Conservation (phyloP, 2,113 vertebrate genomes). For the Macrotus californicus region DNA sequence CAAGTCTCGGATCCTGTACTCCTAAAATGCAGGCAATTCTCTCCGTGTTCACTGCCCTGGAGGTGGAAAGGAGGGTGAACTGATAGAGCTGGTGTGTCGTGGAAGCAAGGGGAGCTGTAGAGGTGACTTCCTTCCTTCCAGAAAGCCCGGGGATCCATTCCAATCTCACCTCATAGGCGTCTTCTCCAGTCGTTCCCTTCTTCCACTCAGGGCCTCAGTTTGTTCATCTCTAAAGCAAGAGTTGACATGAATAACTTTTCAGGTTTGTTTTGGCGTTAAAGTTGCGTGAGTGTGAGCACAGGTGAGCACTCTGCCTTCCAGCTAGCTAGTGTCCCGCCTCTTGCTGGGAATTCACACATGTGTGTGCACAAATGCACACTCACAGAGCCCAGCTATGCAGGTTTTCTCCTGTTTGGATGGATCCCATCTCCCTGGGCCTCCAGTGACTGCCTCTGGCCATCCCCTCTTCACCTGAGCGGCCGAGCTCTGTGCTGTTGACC, state of each 20-base stretch:
- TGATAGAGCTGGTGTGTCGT: not conserved
- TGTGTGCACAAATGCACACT: accelerated
- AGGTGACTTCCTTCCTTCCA: not conserved
- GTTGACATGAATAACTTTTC: not conserved
- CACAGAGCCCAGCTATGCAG: not conserved
- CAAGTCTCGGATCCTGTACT: not conserved
- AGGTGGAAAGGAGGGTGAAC: not conserved
- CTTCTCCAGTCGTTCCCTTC: not conserved
- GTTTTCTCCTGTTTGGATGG: not conserved
- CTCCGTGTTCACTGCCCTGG: accelerated
- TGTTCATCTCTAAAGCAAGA: not conserved
- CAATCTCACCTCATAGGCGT: not conserved
- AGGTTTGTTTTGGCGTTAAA: not conserved
- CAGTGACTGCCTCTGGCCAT: not conserved
- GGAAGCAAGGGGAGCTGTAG: not conserved
- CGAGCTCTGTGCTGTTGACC: not conserved
- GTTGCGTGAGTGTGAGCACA: not conserved
- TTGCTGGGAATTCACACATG: not conserved
- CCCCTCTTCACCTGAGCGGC: not conserved
- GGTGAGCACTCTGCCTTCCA: not conserved
- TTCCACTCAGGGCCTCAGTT: not conserved
- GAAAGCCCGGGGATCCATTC: not conserved
- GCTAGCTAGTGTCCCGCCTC: not conserved
- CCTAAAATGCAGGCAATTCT: not conserved
- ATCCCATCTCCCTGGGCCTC: not conserved